Base-by-base conservation (phyloP, 2,888 invertebrate genomes). In the Malachius bipustulatus region DNA sequence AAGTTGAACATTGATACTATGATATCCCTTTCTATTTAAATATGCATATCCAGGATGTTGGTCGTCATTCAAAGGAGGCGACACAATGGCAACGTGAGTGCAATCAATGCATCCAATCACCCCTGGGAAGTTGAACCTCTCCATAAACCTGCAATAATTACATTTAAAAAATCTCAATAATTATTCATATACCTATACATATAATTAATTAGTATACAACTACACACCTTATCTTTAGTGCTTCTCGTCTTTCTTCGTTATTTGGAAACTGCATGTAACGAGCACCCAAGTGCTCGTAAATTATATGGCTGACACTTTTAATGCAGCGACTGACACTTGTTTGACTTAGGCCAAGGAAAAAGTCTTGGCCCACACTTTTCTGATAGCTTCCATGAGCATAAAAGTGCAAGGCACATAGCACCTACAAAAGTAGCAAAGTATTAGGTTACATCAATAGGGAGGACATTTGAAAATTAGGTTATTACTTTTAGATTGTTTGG, bases 1-100 rank as follows among this genome's bases (percentile, higher is more conserved):
- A 34, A 46, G 12, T 38, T 47, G 46, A 10, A 44, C 41, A 35
- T 48, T 47, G 6, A 47, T 36, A 2, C 41, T 42, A 36, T 48
- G 44, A 35, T 44, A 47, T 30, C 30, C 35, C 36, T 45, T 47
- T 13, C 45, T 30, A 26, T 47, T 46, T 2, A 46, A 35, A 39
- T 47, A 47, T 16, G 40, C 34, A 27, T 41, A 37, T 34, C 11
- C 29, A n/a, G 29, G 29, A 8, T 29, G 8, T 8, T 29, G 9
- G 9, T 8, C n/a, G 11, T 45, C 44, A 1, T 38, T 34, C 13
- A 11, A 30, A 8, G 36, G 33, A 15, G 42, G 46, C 19, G 42
- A 34, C 16, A 43, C 13, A 27, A 47, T 44, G 6, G 43, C 41
- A 2, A 47, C 40, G 19, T 47, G 47, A 3, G 46, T 47, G 12